phyloP scores from a whole-genome alignment of 2,888 invertebrate genomes.

The Elgonia sp. region DNA sequence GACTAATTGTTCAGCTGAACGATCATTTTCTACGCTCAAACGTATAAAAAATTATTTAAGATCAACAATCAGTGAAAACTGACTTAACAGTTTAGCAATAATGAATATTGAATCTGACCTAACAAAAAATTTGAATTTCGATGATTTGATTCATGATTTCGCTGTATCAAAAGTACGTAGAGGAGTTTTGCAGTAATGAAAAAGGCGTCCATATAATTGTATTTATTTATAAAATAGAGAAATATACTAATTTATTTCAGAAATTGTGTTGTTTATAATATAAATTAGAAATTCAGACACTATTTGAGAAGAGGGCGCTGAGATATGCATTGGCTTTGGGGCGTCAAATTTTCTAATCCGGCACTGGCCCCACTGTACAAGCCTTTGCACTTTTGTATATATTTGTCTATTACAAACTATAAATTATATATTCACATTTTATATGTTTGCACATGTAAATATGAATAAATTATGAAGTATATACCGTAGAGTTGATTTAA shows the following conservation, averaged over 20 bases:
- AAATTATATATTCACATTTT: too few relatives aligned
- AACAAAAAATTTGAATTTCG: conserved; percentile 41
- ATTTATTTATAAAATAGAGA: conserved; percentile 18
- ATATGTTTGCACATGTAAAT: too few relatives aligned
- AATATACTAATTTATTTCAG: conserved; percentile 4
- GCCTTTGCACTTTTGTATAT: too few relatives aligned
- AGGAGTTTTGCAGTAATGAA: conserved; percentile 17
- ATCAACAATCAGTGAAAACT: conserved; percentile 56
- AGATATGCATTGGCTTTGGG: neutral
- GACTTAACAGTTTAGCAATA: conserved; percentile 59
- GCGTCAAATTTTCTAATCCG: neutral
- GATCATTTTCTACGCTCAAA: conserved; percentile 69
- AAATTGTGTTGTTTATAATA: neutral
- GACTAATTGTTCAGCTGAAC: conserved; percentile 70
- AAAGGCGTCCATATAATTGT: neutral
- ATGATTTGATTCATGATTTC: conserved; percentile 50
- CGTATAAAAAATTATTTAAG: conserved; percentile 64
- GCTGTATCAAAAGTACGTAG: conserved; percentile 30
- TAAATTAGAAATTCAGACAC: neutral
- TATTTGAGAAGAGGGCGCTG: conserved; percentile 8
- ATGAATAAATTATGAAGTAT: too few relatives aligned
- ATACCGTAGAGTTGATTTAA: too few relatives aligned
- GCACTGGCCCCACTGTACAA: too few relatives aligned
- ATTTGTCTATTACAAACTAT: too few relatives aligned
- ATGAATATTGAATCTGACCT: conserved; percentile 58